These are phyloP conservation scores for Neodon shergylaensis DNA, from an alignment of 2,113 vertebrate species.

Conservation along the genomic window DNA sequence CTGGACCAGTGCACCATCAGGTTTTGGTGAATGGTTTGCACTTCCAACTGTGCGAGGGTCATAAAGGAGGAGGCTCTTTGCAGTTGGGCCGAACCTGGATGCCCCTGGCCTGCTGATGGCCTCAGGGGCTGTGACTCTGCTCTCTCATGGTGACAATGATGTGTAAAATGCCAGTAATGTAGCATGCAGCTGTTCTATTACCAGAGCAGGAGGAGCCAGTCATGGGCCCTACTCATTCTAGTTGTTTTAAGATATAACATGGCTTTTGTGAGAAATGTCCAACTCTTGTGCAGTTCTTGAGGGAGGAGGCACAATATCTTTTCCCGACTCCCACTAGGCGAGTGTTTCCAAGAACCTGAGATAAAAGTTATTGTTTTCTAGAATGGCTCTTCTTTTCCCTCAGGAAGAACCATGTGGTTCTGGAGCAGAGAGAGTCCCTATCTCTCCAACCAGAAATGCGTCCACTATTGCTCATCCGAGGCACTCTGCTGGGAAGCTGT, in stretches of 20 bases:
- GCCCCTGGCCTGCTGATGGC: neutral
- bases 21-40: neutral
- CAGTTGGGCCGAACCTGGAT: neutral
- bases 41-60: neutral
- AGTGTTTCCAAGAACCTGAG: conserved; percentile 59
- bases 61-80: neutral
- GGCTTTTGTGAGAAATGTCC: conserved; percentile 41
- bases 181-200: conserved; percentile 42
- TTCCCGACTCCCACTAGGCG: neutral
- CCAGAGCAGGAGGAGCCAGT: neutral
- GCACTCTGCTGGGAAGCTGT: conserved; percentile 75
- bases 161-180: neutral
- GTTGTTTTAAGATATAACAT: neutral
- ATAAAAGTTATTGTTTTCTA: neutral
- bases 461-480: conserved; percentile 52
- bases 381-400: neutral
- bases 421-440: too few relatives aligned
- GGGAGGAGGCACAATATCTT: neutral
- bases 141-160: neutral
- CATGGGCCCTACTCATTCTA: neutral
- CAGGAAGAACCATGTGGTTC: neutral
- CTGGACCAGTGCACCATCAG: neutral
- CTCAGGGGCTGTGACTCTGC: accelerated
- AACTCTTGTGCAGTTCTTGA: neutral
- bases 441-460: accelerated